Base-by-base conservation (phyloP, 2,113 vertebrate genomes). In the Pontoporia blainvillei region DNA sequence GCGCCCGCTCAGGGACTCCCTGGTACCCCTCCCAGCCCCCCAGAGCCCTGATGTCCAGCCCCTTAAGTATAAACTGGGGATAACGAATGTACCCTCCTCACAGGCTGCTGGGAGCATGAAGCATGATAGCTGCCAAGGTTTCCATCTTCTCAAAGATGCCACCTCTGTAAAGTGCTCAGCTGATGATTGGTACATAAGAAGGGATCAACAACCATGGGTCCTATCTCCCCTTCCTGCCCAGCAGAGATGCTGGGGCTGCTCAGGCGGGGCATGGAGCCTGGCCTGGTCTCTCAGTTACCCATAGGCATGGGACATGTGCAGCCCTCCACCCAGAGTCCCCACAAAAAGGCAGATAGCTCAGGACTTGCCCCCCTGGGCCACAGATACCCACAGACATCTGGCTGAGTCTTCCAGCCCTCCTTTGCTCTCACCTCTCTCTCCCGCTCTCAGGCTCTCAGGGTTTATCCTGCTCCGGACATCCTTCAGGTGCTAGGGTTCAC, bases 251-350 rank as follows among this genome's bases (percentile, higher is more conserved):
- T 29, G 25, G 31, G 59, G 61, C n/a, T 85, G 46, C 59, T 71
- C 44, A 18, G 23, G 90, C 90, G 27, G 90, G n/a, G 87, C 31
- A 17, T 69, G 36, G 97, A 94, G 98, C 96, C 93, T 98, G 98
- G 54, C 98, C 96, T 66, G 98, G 96, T 98, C 98, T 99, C 91
- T 99, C 98, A 99, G 96, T 88, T 5, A 64, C 97, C 39, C 91
- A 96, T 54, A 98, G 96, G n/a, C 98, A 96, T 88, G 90, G 91
- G 78, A 34, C 66, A 72, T 29, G 11, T 8, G 39, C 10, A 39
- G 61, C 5, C 57, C 52, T 46, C 78, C 8, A 31, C 41, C 3
- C 54, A 92, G 27, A 83, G 36, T 8, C n/a, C 49, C 69, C 21
- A 27, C 31, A 79, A 78, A 17, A 88, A 44, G 10, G 62, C 18